These are phyloP conservation scores for Potamarius usumacintae DNA, from an alignment of 2,113 vertebrate genomes.

Conservation along the genomic window DNA sequence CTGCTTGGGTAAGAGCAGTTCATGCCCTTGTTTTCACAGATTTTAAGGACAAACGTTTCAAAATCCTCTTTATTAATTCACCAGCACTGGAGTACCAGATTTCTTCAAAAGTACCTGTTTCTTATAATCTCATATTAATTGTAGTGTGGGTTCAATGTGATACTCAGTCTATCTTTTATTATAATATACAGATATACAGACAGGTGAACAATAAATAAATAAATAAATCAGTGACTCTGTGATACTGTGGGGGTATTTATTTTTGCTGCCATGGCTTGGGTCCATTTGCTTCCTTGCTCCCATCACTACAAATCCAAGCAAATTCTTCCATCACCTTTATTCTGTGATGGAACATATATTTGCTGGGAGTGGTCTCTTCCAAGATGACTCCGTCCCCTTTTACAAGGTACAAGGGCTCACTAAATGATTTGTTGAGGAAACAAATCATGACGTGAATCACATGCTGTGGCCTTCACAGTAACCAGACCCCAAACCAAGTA, in stretches of 20 bases:
- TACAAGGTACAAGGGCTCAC: neutral
- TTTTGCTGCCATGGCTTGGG: neutral
- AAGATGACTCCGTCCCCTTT: neutral
- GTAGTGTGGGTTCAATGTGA: neutral
- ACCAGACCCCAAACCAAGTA: neutral
- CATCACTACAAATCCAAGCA: neutral
- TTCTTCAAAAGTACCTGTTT: no score
- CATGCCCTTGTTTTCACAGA: neutral
- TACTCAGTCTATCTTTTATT: neutral
- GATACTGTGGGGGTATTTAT: neutral
- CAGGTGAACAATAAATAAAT: no score
- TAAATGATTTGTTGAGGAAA: neutral
- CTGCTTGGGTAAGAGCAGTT: neutral
- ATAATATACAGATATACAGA: neutral
- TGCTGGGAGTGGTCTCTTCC: neutral
- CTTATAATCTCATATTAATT: neutral
- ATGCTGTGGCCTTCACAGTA: neutral
- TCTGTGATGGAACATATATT: neutral
- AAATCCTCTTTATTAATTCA: no score
- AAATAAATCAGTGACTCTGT: no score
- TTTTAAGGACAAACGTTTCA: no score
- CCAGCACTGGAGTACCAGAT: no score
- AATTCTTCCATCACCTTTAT: neutral
- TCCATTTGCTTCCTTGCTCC: neutral
- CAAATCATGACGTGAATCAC: neutral